These are phyloP conservation scores for Apocheima hispidaria DNA, from an alignment of 2,888 invertebrate genomes.

Conservation along the genomic window DNA sequence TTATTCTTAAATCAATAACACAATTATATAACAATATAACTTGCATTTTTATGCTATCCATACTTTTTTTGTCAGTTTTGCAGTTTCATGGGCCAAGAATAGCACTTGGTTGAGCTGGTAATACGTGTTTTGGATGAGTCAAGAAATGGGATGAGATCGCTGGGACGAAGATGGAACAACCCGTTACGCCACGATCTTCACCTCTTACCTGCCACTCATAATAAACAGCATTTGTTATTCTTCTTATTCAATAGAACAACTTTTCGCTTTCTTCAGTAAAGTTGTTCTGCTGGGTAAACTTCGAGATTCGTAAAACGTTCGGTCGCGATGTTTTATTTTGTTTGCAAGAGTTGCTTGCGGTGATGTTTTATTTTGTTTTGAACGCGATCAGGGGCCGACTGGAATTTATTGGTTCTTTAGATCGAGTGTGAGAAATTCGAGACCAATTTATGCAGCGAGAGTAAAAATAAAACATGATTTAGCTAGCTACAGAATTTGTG, in stretches of 20 bases:
- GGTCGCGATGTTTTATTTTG: constrained; percentile 19
- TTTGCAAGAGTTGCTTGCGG: constrained; percentile 18
- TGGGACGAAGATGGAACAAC: neutral
- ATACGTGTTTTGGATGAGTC: too few species aligned
- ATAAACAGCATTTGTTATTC: neutral
- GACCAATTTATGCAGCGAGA: constrained; percentile 9
- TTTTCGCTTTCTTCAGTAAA: constrained; percentile 8
- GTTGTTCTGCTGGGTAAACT: constrained; percentile 22
- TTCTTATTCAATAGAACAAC: constrained; percentile 9
- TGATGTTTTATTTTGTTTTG: constrained; percentile 27
- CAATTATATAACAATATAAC: too few species aligned
- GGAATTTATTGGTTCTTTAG: constrained; percentile 34
- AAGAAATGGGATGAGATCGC: too few species aligned
- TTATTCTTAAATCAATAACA: too few species aligned
- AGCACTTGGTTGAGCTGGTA: too few species aligned
- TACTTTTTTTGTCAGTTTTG: too few species aligned
- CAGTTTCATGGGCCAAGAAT: too few species aligned
- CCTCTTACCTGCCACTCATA: neutral
- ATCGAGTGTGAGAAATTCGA: constrained; percentile 29
- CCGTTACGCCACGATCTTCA: neutral
- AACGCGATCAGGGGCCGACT: constrained; percentile 19
- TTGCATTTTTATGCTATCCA: too few species aligned
- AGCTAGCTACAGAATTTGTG: neutral
- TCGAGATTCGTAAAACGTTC: constrained; percentile 22
- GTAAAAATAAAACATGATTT: neutral